Evolutionary conservation across 2,888 invertebrate genomes (phyloP).

Genomic region (Eretmocerus hayati): DNA sequence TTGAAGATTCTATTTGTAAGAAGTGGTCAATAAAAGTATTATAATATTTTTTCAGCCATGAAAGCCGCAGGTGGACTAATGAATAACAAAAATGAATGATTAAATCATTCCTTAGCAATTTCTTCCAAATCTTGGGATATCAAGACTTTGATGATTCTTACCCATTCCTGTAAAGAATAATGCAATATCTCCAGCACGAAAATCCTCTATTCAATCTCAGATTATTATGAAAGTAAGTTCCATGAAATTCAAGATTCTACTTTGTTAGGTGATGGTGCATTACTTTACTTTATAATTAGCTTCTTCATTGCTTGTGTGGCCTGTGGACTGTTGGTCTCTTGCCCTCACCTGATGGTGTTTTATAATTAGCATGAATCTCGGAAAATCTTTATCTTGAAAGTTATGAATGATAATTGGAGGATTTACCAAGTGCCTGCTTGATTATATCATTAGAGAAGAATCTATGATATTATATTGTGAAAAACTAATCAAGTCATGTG

Average conservation of each 20-base stretch:
- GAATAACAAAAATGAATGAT: slow-evolving; percentile 33
- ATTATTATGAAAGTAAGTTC: slow-evolving; percentile 3
- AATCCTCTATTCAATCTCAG: slow-evolving; percentile 3
- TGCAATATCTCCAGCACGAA: slow-evolving; percentile 13
- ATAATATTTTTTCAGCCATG: slow-evolving; percentile 30
- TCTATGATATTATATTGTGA: no score
- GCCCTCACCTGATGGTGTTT: no score
- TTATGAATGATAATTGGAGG: no score
- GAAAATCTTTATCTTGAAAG: no score
- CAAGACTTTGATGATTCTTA: slow-evolving; percentile 24
- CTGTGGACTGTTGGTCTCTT: no score
- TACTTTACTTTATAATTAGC: no score
- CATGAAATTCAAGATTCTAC: slow-evolving; percentile 10
- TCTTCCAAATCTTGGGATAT: slow-evolving; percentile 22
- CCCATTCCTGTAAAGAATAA: slow-evolving; percentile 26
- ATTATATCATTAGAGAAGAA: no score
- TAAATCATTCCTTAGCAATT: slow-evolving; percentile 6
- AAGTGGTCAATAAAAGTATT: slow-evolving; percentile 2
- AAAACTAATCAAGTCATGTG: no score
- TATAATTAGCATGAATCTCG: no score
- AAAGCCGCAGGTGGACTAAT: slow-evolving; percentile 33
- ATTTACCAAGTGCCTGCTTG: no score
- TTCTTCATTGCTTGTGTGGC: no score
- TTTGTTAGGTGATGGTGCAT: no score
- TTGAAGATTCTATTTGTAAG: neutral